Evolutionary conservation across 2,113 vertebrate species (phyloP).

Genomic region (Peromyscus californicus): DNA sequence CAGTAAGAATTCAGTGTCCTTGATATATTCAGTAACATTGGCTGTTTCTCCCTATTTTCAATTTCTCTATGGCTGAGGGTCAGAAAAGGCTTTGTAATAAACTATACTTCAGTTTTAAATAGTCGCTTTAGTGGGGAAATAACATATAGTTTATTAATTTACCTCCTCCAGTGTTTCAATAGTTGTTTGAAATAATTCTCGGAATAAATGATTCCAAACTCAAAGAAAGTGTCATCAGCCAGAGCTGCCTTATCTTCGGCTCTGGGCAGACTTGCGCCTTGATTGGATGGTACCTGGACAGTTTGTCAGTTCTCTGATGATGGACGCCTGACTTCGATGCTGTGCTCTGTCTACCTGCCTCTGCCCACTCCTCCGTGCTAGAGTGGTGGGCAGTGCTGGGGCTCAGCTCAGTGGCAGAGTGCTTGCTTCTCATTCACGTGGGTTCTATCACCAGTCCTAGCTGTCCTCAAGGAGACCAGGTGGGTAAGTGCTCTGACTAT

Average conservation of each 20-base stretch:
- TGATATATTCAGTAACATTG: background rate
- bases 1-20: background rate
- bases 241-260: background rate
- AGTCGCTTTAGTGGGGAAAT: background rate
- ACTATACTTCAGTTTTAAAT: slow-evolving; percentile 38
- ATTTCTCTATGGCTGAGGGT: background rate
- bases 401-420: background rate
- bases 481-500: background rate
- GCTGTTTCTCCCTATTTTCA: background rate
- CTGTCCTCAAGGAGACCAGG: background rate
- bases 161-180: too few species aligned
- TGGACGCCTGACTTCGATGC: background rate
- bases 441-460: background rate
- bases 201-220: background rate
- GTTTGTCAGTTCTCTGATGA: background rate
- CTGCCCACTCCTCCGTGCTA: background rate
- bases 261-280: background rate
- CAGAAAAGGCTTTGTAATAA: background rate
- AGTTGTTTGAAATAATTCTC: background rate
- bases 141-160: background rate
- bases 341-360: background rate
- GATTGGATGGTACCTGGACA: background rate
- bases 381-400: background rate
- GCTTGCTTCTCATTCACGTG: background rate
- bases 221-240: background rate